phyloP scores from a whole-genome alignment of 2,797 vertebrate genomes.

The Orestias chungarensis region DNA sequence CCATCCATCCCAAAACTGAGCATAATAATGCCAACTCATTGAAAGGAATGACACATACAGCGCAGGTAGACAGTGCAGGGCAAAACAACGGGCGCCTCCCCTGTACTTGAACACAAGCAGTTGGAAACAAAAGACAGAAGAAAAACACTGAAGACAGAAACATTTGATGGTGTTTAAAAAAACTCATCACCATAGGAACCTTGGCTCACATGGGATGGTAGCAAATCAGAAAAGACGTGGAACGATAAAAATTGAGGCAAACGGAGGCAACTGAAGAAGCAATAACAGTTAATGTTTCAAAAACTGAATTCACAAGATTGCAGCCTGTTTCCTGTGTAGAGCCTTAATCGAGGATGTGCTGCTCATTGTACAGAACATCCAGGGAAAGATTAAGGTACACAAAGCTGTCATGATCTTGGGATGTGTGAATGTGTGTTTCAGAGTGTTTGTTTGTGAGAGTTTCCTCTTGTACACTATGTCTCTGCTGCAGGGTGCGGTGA shows the following conservation, averaged over 20 bases:
- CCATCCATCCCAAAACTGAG: slow-evolving; percentile 15
- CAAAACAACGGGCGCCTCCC: slow-evolving; percentile 54
- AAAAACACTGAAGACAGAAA: slow-evolving; percentile 42
- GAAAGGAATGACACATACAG: slow-evolving; percentile 23
- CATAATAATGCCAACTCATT: not conserved
- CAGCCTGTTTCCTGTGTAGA: not conserved
- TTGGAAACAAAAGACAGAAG: slow-evolving; percentile 65
- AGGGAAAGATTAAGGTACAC: not conserved
- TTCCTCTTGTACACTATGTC: too few relatives aligned
- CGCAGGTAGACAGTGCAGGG: slow-evolving; percentile 21
- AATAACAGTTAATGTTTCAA: not conserved
- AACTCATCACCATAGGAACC: slow-evolving; percentile 73
- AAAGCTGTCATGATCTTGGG: too few relatives aligned
- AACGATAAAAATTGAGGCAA: slow-evolving; percentile 33
- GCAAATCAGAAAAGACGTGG: slow-evolving; percentile 63
- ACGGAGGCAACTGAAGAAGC: slow-evolving; percentile 10
- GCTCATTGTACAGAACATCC: not conserved
- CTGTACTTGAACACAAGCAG: slow-evolving; percentile 45
- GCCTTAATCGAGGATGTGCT: not conserved
- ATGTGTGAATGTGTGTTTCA: too few relatives aligned
- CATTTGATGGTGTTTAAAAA: slow-evolving; percentile 59
- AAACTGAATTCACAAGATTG: not conserved
- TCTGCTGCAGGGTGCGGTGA: too few relatives aligned
- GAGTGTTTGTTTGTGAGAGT: too few relatives aligned
- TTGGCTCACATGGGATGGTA: slow-evolving; percentile 62